Percentiles rank a stretch among this genome's conserved stretches.
phyloP scores from a whole-genome alignment of 2,888 invertebrate species.

The Meteorus cinctellus region DNA sequence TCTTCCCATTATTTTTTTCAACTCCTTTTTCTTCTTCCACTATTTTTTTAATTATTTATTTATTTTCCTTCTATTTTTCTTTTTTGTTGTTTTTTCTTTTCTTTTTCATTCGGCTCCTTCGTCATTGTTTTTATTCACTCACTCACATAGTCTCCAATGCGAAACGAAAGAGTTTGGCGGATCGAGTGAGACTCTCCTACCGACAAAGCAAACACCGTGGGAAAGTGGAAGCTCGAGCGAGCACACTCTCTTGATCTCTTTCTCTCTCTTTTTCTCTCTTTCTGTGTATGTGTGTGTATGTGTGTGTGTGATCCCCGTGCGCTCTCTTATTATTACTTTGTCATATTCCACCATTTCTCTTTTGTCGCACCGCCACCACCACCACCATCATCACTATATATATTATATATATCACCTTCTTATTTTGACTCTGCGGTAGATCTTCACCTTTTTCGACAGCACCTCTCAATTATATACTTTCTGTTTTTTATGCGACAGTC shows the following conservation, averaged over 20 bases:
- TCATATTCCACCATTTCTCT: constrained; percentile 33
- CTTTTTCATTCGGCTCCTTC: constrained; percentile 2
- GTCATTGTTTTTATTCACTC: constrained; percentile 29
- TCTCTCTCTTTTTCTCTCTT: constrained; percentile 22
- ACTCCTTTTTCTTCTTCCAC: background rate
- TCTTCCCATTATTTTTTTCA: background rate
- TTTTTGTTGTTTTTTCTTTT: background rate
- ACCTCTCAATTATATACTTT: constrained; percentile 22
- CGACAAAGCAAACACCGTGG: constrained; percentile 67
- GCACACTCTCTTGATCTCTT: constrained; percentile 38
- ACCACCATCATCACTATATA: constrained; percentile 3
- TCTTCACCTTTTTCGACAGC: constrained; percentile 24
- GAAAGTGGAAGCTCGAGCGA: constrained; percentile 63
- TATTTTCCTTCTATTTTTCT: background rate
- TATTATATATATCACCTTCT: constrained; percentile 7
- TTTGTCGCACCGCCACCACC: constrained; percentile 24
- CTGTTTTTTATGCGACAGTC: constrained; percentile 13
- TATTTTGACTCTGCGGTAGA: constrained; percentile 39
- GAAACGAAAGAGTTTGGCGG: constrained; percentile 54
- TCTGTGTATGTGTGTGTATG: constrained; percentile 11
- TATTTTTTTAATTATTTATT: background rate
- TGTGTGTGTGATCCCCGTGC: constrained; percentile 29
- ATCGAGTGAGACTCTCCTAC: constrained; percentile 49
- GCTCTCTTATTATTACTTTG: constrained; percentile 38
- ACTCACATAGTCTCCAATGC: constrained; percentile 46